phyloP scores from a whole-genome alignment of 2,113 vertebrate species.

The Accipiter virgatus region DNA sequence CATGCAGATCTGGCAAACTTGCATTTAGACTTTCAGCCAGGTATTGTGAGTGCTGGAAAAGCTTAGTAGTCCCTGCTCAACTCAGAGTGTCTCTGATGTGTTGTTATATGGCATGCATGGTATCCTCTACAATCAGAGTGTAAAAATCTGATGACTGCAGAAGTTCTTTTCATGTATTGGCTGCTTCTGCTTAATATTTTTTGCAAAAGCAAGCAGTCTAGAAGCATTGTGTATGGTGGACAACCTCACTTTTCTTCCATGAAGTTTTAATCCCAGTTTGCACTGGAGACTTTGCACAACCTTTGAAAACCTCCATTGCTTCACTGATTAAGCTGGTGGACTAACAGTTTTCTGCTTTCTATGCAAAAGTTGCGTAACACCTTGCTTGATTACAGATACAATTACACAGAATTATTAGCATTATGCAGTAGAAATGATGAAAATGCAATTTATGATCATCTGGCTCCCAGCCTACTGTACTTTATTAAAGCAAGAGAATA shows the following conservation, averaged over 20 bases:
- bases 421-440: constrained; percentile 30
- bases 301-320: neutral
- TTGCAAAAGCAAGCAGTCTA: neutral
- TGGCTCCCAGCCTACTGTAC: neutral
- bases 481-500: neutral
- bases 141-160: neutral
- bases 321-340: constrained; percentile 16
- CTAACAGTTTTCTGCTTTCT: constrained; percentile 40
- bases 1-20: neutral
- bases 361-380: constrained; percentile 27
- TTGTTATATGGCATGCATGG: neutral
- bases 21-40: neutral
- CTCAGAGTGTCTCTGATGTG: neutral
- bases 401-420: constrained; percentile 45
- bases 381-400: constrained; percentile 45
- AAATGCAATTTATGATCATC: constrained; percentile 24
- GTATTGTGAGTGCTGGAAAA: neutral
- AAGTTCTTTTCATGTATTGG: neutral
- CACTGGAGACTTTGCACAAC: constrained; percentile 4
- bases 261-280: neutral
- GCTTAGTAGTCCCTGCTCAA: neutral
- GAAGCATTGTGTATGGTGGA: neutral
- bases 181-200: neutral
- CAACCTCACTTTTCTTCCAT: neutral
- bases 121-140: neutral